Evolutionary conservation across 2,888 invertebrate genomes (phyloP).

Genomic region (Drosophila fungiperda): DNA sequence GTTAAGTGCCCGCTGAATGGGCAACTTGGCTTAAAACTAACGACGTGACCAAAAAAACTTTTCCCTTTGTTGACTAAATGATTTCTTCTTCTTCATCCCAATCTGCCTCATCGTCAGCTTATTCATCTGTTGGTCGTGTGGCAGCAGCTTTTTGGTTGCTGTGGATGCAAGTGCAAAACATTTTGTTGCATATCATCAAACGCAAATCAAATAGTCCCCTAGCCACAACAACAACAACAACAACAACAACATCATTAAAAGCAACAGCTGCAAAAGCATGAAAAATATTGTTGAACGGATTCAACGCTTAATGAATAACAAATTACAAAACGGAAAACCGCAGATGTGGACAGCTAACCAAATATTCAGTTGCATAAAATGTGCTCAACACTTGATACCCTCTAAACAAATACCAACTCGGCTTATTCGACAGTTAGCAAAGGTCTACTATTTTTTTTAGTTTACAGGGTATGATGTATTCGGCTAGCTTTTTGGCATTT

Average conservation of each 20-base stretch:
- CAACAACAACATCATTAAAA: neutral
- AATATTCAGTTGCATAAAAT: slow-evolving; percentile 22
- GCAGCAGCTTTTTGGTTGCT: neutral
- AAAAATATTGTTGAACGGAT: neutral
- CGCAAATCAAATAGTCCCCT: slow-evolving; percentile 38
- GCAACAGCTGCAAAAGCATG: slow-evolving; percentile 16
- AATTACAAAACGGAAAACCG: neutral
- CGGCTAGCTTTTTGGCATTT: neutral
- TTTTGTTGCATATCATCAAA: slow-evolving; percentile 46
- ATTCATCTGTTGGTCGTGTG: neutral
- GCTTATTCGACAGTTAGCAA: neutral
- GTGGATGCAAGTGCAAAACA: slow-evolving; percentile 38
- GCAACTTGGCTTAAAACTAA: slow-evolving; percentile 36
- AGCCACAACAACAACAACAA: slow-evolving; percentile 15
- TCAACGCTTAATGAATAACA: slow-evolving; percentile 21
- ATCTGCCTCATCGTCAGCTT: neutral
- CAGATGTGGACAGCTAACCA: slow-evolving; percentile 19
- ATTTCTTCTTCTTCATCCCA: no score
- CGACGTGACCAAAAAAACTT: slow-evolving; percentile 39
- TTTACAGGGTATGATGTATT: slow-evolving; percentile 16
- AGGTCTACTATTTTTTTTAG: neutral
- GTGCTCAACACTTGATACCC: slow-evolving; percentile 16
- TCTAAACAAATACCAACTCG: neutral
- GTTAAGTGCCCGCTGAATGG: slow-evolving; percentile 34
- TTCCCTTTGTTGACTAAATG: slow-evolving; percentile 24